Evolutionary conservation across 2,113 vertebrate species (phyloP).

Genomic region (Acrocephalus arundinaceus): DNA sequence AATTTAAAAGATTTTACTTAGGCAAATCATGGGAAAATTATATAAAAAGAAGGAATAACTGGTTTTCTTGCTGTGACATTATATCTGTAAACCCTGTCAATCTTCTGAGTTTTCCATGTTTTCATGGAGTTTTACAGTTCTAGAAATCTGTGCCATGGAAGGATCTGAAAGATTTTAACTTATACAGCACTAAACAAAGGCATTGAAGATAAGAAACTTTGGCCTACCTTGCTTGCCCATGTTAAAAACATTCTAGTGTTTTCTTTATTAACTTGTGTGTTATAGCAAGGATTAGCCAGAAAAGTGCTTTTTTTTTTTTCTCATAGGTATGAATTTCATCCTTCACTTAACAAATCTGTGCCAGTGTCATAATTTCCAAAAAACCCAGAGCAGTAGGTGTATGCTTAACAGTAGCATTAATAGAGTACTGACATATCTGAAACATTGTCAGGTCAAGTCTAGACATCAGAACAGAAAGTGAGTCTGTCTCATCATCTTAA

Average conservation of each 20-base stretch:
- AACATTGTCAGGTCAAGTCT: neutral
- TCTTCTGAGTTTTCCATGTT: neutral
- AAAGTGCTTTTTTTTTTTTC: neutral
- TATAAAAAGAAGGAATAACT: neutral
- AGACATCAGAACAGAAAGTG: neutral
- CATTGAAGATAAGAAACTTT: neutral
- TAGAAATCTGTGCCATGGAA: neutral
- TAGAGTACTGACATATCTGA: neutral
- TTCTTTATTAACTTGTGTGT: neutral
- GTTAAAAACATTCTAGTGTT: neutral
- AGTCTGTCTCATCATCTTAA: neutral
- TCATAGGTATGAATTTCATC: neutral
- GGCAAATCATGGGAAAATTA: neutral
- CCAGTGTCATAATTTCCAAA: neutral
- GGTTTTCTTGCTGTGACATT: neutral
- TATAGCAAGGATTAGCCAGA: neutral
- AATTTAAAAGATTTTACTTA: neutral
- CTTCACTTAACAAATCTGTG: neutral
- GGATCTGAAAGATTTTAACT: neutral
- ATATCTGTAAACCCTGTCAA: neutral
- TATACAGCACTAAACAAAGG: neutral
- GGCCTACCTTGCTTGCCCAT: neutral
- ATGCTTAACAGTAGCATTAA: neutral
- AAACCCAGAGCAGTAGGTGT: neutral
- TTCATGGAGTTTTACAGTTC: neutral